Evolutionary conservation across 1,140 invertebrate genomes (phyloP), one percentile per base, ranked within the genome.

Genomic region (Bursaphelenchus mucronatus): DNA sequence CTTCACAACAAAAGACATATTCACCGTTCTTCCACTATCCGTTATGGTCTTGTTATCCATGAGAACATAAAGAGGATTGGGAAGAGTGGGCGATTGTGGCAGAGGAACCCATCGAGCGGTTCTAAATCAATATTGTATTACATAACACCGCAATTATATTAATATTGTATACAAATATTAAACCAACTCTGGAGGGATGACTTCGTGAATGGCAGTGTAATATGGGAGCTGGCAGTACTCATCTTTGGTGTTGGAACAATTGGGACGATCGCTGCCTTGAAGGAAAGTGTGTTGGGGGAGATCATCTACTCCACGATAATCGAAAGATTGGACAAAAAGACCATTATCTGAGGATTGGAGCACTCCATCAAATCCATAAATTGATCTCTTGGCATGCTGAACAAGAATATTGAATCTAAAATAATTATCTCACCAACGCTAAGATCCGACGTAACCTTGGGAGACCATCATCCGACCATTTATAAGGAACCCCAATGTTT

Each of bases 171-270:
- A 51, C 39, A 64, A 44, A 13, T 43, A 2, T 64, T 11, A 21
- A 51, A 70, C 40, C 45, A 61, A 78, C 64, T 76, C 62, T 17
- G 76, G 76, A 17, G 76, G 76, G 45, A 78, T 78, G 5, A 78
- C 56, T 51, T 78, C 69, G 53, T 78, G 77, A 49, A 78, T 70
- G n/a, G 78, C 78, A 30, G 78, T 80, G 56, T 79, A 80, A 63
- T 80, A 80, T 11, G 78, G 77, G 45, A 80, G 59, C 59, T 68
- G 66, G 59, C 78, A 80, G 57, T 81, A 80, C 55, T 78, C 78
- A 55, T 81, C 79, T 10, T 47, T 49, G 9, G 73, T 78, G 19
- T 69, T 62, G 44, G 71, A 62, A 50, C 78, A 80, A 49, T 80
- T 70, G 9, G 78, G 76, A 21, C 62, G 63, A 10, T 54, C 69